A percentile compares a stretch with the other conserved stretches of the same genome.
These are phyloP conservation scores for Macroglossus sobrinus DNA, from an alignment of 2,113 vertebrate genomes.

Conservation along the genomic window DNA sequence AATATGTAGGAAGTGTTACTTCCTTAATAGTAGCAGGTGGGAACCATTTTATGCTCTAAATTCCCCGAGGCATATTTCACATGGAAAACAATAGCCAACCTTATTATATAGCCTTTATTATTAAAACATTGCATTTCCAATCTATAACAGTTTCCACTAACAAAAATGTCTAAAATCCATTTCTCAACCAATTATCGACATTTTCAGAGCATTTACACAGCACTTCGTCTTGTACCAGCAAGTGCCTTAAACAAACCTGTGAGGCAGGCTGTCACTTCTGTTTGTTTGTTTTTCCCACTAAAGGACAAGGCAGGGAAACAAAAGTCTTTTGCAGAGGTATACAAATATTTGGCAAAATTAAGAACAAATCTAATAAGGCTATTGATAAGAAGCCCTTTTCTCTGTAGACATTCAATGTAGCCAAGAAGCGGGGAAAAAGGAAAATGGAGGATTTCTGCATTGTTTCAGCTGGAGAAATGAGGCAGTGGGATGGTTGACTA, in stretches of 20 bases:
- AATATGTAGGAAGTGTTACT: not conserved
- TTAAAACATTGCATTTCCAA: constrained; percentile 16
- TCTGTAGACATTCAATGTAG: not conserved
- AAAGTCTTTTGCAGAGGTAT: constrained; percentile 20
- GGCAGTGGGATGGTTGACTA: not conserved
- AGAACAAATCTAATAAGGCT: not conserved
- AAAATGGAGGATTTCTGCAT: not conserved
- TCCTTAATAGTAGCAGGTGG: not conserved
- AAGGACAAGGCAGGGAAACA: constrained; percentile 10
- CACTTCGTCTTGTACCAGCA: not conserved
- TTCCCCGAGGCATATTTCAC: not conserved
- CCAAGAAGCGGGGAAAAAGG: not conserved
- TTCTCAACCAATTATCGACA: not conserved
- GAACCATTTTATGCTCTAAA: not conserved
- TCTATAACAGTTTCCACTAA: constrained; percentile 14
- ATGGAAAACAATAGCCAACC: constrained; percentile 21
- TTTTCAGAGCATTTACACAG: not conserved
- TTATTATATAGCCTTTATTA: constrained; percentile 19
- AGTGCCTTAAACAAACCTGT: not conserved
- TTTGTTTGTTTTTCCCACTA: constrained; percentile 5
- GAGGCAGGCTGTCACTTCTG: not conserved
- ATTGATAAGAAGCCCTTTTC: constrained; percentile 16
- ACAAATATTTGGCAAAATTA: constrained; percentile 33
- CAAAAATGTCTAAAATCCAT: not conserved
- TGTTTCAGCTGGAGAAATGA: not conserved